A percentile compares a stretch with the other conserved stretches of the same genome.
Conservation (phyloP, 2,113 vertebrate species). For the Fulmarus glacialis region DNA sequence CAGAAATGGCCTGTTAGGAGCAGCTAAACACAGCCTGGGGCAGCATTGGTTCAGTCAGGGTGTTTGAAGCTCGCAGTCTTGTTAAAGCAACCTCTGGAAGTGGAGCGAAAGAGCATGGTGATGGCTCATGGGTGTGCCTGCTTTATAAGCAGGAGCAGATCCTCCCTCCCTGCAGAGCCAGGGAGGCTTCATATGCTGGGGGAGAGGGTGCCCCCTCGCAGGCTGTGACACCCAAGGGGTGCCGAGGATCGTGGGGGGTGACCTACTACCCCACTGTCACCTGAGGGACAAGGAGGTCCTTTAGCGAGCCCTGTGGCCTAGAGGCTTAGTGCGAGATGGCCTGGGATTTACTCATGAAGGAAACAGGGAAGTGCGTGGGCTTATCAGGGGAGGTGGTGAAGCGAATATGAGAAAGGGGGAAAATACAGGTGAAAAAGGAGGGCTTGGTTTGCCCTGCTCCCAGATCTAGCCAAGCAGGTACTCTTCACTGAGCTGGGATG, state of each 20-base stretch:
- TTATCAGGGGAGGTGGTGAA: background rate
- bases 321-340: background rate
- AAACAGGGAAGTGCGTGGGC: fast-evolving
- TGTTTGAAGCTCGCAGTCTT: background rate
- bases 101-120: background rate
- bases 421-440: background rate
- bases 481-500: background rate
- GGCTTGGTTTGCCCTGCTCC: background rate
- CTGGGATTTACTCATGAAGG: background rate
- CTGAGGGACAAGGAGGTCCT: background rate
- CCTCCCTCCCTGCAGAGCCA: background rate
- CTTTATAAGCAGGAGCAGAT: background rate
- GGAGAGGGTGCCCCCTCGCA: fast-evolving
- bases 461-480: background rate
- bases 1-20: background rate
- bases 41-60: background rate
- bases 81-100: background rate
- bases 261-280: background rate
- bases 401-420: background rate
- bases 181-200: background rate
- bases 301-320: background rate
- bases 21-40: background rate
- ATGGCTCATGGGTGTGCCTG: background rate
- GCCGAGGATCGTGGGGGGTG: fast-evolving
- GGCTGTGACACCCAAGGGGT: background rate